These are phyloP conservation scores for Sweltsa coloradensis DNA, from an alignment of 1,140 invertebrate genomes.

Conservation along the genomic window DNA sequence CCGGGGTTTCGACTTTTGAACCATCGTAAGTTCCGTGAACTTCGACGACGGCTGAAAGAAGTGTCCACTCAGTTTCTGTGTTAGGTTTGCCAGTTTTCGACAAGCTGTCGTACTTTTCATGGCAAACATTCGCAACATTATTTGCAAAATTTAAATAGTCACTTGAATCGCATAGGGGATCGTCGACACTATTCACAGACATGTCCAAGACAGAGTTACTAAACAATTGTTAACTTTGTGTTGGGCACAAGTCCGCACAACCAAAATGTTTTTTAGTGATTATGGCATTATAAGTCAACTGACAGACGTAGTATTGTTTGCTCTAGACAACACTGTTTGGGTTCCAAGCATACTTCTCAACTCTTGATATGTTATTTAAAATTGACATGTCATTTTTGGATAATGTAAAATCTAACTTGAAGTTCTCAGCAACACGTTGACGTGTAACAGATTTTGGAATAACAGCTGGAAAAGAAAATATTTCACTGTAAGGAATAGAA, in stretches of 20 bases:
- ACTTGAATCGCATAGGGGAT: too few species aligned
- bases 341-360: constrained; percentile 59
- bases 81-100: constrained; percentile 70
- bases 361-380: constrained; percentile 30
- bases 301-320: too few species aligned
- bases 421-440: constrained; percentile 49
- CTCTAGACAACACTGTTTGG: constrained; percentile 36
- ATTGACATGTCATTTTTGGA: constrained; percentile 37
- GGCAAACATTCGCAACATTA: constrained; percentile 40
- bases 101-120: constrained; percentile 47
- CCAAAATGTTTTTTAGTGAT: too few species aligned
- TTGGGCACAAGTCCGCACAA: too few species aligned
- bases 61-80: constrained; percentile 68
- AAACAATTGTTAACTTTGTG: too few species aligned
- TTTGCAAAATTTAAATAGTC: constrained; percentile 31
- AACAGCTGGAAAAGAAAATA: constrained; percentile 39
- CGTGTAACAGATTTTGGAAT: constrained; percentile 55
- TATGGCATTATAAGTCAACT: too few species aligned
- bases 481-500: too few species aligned
- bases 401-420: constrained; percentile 49
- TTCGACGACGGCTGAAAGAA: constrained; percentile 59
- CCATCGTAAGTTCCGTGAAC: constrained; percentile 17
- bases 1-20: constrained; percentile 60
- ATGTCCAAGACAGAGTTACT: too few species aligned
- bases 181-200: too few species aligned